Percentiles rank a stretch among this genome's conserved stretches.
These are phyloP conservation scores for Gisinianus flammeolus DNA, from an alignment of 2,888 invertebrate genomes.

Conservation along the genomic window DNA sequence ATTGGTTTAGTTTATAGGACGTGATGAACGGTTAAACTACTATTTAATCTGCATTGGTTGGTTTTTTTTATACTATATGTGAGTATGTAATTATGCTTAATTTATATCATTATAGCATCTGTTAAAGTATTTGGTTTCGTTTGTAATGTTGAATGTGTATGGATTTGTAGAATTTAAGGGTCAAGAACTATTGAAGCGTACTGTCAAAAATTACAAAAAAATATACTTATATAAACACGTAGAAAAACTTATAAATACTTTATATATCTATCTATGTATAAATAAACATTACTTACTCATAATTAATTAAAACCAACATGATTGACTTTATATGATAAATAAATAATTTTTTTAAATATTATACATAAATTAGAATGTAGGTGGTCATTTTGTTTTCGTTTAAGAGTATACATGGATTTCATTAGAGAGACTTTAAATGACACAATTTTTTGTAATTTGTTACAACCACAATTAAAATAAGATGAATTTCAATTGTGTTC, in stretches of 20 bases:
- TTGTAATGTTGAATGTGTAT: background rate
- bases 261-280: background rate
- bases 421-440: background rate
- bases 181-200: slow-evolving; percentile 7
- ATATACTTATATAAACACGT: too few species aligned
- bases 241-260: too few species aligned
- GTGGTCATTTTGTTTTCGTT: slow-evolving; percentile 4
- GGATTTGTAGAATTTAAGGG: background rate
- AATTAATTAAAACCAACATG: slow-evolving; percentile 1
- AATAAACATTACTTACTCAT: background rate
- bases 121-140: background rate
- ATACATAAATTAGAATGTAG: background rate
- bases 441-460: background rate
- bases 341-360: background rate
- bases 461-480: background rate
- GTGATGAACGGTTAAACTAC: too few species aligned
- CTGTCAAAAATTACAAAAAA: background rate
- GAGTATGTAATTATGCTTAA: too few species aligned
- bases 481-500: background rate
- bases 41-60: background rate
- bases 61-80: too few species aligned
- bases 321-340: background rate
- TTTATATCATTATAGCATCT: too few species aligned
- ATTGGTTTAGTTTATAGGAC: too few species aligned
- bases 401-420: slow-evolving; percentile 3